A percentile compares a stretch with the other conserved stretches of the same genome.
Evolutionary conservation across 2,797 vertebrate species (phyloP).

Genomic region (Myoxocephalus aenaeus): DNA sequence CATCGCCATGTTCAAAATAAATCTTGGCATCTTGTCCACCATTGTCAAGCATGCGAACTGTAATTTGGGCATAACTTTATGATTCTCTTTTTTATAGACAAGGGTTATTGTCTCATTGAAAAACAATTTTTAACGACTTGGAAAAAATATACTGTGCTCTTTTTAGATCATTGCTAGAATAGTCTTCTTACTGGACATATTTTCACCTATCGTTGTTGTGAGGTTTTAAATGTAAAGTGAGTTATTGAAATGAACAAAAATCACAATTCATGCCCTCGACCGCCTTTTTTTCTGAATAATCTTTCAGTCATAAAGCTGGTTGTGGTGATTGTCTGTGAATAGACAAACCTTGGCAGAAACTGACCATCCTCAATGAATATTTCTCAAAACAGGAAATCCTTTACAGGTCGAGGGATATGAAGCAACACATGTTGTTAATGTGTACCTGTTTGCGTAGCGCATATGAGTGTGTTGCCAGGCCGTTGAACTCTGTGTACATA

Average conservation of each 20-base stretch:
- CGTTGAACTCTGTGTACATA: not conserved
- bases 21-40: constrained; percentile 1
- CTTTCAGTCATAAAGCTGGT: not conserved
- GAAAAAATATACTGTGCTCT: not conserved
- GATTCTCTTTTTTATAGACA: not conserved
- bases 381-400: not conserved
- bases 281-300: not conserved
- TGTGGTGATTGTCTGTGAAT: not conserved
- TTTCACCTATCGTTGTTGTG: not conserved
- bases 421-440: not conserved
- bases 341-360: constrained; percentile 9
- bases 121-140: not conserved
- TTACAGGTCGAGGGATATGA: constrained; percentile 4
- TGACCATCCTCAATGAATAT: not conserved
- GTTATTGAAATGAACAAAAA: not conserved
- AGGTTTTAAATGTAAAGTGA: not conserved
- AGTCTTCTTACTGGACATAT: not conserved
- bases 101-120: not conserved
- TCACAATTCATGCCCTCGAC: not conserved
- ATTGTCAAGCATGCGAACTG: not conserved
- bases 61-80: not conserved
- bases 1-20: not conserved
- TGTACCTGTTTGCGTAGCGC: constrained; percentile 7
- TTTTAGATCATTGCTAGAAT: not conserved
- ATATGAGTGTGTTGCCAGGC: constrained; percentile 7